Conservation (phyloP, 2,113 vertebrate genomes). For the Galemys pyrenaicus region DNA sequence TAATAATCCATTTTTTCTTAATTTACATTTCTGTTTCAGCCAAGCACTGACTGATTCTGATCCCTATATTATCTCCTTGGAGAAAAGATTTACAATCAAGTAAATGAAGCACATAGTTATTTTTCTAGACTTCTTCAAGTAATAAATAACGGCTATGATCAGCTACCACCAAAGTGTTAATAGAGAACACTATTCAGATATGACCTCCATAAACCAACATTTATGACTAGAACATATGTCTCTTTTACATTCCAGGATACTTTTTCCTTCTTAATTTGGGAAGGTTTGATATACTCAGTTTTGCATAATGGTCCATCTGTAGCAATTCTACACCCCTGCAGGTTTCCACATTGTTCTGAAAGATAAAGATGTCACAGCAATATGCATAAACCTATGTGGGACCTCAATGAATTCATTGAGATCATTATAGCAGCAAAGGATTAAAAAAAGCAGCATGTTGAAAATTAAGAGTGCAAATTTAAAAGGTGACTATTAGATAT, state of each 20-base stretch:
- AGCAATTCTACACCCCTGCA: conserved; percentile 64
- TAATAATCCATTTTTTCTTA: conserved; percentile 32
- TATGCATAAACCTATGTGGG: conserved; percentile 48
- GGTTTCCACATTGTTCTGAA: conserved; percentile 64
- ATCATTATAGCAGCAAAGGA: conserved; percentile 50
- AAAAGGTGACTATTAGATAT: conserved; percentile 6
- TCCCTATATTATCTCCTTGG: conserved; percentile 28
- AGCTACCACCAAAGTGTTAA: conserved; percentile 2
- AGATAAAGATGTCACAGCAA: conserved; percentile 55
- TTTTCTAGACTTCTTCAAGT: not conserved
- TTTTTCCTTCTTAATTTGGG: conserved; percentile 33
- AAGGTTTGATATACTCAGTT: conserved; percentile 33
- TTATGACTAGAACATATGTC: conserved; percentile 10
- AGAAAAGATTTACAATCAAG: conserved; percentile 4
- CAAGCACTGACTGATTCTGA: conserved; percentile 38
- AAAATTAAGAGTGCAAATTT: conserved; percentile 51
- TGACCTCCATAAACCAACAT: conserved; percentile 28
- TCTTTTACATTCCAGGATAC: conserved; percentile 40
- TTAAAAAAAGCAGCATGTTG: conserved; percentile 24
- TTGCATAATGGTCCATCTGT: conserved; percentile 66
- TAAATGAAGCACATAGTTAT: not conserved
- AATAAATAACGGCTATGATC: not conserved
- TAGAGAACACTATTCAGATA: conserved; percentile 9
- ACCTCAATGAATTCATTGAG: conserved; percentile 44
- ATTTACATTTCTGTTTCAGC: conserved; percentile 51